Conservation (phyloP, 2,113 vertebrate genomes). For the Pedionomus torquatus region DNA sequence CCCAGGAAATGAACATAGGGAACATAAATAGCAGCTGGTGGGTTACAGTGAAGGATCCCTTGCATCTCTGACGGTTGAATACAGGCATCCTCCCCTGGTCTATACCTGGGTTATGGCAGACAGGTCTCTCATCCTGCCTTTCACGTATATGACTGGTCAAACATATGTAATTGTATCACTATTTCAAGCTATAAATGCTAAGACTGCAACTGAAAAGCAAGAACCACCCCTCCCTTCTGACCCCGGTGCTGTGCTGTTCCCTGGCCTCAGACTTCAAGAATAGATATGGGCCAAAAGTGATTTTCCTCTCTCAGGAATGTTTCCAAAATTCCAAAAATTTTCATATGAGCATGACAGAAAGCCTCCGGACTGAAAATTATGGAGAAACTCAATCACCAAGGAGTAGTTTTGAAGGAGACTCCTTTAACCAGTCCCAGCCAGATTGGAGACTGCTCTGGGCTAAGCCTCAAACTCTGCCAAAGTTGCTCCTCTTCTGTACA, state of each 20-base stretch:
- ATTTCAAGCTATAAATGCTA: neutral
- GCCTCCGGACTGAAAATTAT: neutral
- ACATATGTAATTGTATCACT: neutral
- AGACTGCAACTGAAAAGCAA: neutral
- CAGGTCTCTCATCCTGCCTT: neutral
- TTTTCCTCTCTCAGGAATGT: neutral
- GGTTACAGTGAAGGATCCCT: neutral
- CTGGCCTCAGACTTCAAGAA: neutral
- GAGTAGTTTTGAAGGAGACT: neutral
- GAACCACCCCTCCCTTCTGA: neutral
- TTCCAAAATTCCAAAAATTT: neutral
- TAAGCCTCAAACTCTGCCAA: neutral
- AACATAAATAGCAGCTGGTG: neutral
- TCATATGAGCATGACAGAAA: neutral
- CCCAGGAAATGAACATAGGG: neutral
- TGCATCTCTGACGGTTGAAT: neutral
- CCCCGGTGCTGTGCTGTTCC: neutral
- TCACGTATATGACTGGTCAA: neutral
- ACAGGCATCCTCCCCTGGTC: neutral
- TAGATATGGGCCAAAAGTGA: neutral
- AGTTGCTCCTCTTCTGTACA: neutral
- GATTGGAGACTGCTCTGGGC: neutral
- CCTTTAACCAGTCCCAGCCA: neutral
- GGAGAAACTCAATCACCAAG: neutral
- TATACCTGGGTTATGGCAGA: neutral